phyloP scores from a whole-genome alignment of 2,888 invertebrate species.

The Diarsia mendica region DNA sequence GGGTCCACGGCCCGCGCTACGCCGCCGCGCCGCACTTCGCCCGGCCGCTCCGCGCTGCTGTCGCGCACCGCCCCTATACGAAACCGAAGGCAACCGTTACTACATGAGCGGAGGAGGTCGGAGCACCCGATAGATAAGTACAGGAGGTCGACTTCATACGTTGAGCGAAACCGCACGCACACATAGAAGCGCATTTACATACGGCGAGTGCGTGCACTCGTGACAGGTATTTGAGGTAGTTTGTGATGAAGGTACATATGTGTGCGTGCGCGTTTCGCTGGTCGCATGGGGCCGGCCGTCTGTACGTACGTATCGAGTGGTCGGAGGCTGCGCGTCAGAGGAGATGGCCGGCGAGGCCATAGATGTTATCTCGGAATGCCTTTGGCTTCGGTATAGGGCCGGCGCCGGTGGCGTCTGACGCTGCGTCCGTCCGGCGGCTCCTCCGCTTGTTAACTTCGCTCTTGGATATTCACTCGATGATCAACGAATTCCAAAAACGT shows the following conservation, averaged over 20 bases:
- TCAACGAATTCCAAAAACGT: constrained; percentile 56
- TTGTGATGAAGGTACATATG: constrained; percentile 1
- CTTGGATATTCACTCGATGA: constrained; percentile 68
- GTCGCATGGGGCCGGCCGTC: constrained; percentile 12
- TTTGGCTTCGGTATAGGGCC: constrained; percentile 87
- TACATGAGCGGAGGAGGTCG: constrained; percentile 68
- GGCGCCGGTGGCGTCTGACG: constrained; percentile 71
- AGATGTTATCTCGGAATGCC: constrained; percentile 78
- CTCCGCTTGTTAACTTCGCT: constrained; percentile 72
- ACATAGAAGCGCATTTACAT: constrained; percentile 8
- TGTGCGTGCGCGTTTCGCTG: constrained; percentile 22
- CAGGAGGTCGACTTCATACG: constrained; percentile 7
- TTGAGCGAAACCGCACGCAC: constrained; percentile 24
- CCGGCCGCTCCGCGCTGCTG: constrained; percentile 66
- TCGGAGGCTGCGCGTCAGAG: constrained; percentile 60
- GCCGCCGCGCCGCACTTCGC: constrained; percentile 80
- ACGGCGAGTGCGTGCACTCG: neutral
- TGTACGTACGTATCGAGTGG: constrained; percentile 22
- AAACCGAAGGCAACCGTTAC: constrained; percentile 95
- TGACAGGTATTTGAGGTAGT: neutral
- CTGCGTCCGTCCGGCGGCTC: constrained; percentile 76
- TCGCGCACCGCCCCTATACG: constrained; percentile 92
- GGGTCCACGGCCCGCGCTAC: constrained; percentile 94
- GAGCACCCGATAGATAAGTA: constrained; percentile 4
- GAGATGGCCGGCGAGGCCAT: constrained; percentile 67